Base-by-base conservation (phyloP, 2,888 invertebrate species). In the Metacarcinus magister region DNA sequence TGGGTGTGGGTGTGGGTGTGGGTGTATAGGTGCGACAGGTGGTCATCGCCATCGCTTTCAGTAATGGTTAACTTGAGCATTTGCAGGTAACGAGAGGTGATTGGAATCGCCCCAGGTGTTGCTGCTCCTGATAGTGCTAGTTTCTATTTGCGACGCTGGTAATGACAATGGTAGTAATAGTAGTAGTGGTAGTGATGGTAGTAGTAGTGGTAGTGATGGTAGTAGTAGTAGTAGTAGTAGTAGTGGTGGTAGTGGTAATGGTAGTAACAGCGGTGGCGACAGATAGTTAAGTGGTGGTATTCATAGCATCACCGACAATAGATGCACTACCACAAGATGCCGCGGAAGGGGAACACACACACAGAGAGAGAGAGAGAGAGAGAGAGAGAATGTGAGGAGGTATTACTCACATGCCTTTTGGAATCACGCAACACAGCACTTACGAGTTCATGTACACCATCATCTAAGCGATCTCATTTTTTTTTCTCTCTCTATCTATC, bases 21-120 rank as follows among this genome's bases (percentile, higher is more conserved):
- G 0, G 67, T 67, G 19, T 23, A 1, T n/a, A n/a, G 67, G 19
- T n/a, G n/a, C 67, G n/a, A 67, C 67, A n/a, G 23, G 67, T n/a
- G 67, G 67, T 67, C 67, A 67, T 67, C 67, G 67, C 7, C 67
- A 67, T 67, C 67, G 8, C 54, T 67, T 19, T 2, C 67, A 67
- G 67, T 67, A 23, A 67, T 67, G 67, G 67, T 67, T 67, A 67
- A 67, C 67, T 67, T 67, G 67, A 67, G 67, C 67, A 67, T 67
- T n/a, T 67, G 16, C 67, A 67, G 67, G 67, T 67, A 67, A 67
- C 67, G 67, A 67, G 67, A n/a, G 67, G 67, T 67, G 67, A 67
- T 67, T 67, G 67, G 67, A 67, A 67, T n/a, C 19, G 67, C 23
- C 16, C 16, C 67, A 67, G 67, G 67, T 67, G 67, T 10, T n/a